phyloP scores from a whole-genome alignment of 2,113 vertebrate species.

The Taurulus bubalis region DNA sequence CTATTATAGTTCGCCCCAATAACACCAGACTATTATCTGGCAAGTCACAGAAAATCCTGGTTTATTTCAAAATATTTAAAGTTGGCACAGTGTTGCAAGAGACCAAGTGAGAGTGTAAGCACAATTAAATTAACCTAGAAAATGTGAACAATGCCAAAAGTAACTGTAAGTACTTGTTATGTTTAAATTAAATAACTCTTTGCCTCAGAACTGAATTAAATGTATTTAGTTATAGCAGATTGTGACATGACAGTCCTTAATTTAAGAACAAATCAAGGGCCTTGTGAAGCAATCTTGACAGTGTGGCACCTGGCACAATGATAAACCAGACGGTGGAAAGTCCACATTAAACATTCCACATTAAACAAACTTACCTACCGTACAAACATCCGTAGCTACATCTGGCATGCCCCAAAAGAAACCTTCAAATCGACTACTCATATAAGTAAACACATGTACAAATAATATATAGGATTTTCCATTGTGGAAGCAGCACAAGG shows the following conservation, averaged over 20 bases:
- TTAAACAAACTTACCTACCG: neutral
- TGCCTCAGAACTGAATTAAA: neutral
- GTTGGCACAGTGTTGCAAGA: neutral
- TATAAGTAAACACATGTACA: neutral
- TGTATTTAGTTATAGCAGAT: neutral
- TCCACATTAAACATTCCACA: neutral
- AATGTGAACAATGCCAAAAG: neutral
- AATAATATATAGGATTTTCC: neutral
- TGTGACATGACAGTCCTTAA: neutral
- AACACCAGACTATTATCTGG: neutral
- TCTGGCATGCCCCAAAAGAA: neutral
- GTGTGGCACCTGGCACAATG: neutral
- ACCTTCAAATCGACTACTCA: too few relatives aligned
- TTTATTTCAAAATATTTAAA: neutral
- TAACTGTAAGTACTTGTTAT: neutral
- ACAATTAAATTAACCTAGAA: neutral
- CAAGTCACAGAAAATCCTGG: neutral
- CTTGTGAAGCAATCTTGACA: neutral
- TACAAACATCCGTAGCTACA: neutral
- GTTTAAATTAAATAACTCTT: neutral
- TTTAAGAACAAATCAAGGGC: neutral
- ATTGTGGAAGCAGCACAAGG: neutral
- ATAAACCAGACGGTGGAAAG: neutral
- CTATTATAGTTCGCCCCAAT: neutral
- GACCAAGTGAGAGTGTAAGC: neutral